Evolutionary conservation across 2,113 vertebrate species (phyloP).

Genomic region (Phocoena sinus): DNA sequence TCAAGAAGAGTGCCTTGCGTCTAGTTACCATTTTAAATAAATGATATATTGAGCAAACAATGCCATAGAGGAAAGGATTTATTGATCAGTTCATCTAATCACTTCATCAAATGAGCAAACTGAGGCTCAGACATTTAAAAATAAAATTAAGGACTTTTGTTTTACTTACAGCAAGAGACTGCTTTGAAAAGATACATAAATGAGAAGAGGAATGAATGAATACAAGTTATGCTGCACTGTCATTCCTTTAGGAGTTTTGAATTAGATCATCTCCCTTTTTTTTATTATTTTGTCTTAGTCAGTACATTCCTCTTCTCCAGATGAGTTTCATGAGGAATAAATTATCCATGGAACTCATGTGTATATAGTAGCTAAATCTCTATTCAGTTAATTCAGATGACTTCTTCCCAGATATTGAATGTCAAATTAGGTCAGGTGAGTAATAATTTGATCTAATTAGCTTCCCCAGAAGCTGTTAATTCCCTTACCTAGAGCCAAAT

Average conservation of each 20-base stretch:
- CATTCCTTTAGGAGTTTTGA: background rate
- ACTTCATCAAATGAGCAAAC: background rate
- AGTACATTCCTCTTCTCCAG: background rate
- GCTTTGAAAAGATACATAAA: background rate
- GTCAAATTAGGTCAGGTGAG: conserved; percentile 51
- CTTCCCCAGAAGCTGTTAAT: conserved; percentile 15
- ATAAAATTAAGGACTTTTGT: background rate
- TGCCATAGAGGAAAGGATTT: background rate
- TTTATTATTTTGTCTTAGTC: conserved; percentile 9
- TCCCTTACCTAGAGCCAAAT: background rate
- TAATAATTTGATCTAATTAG: conserved; percentile 56
- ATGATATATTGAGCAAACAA: background rate
- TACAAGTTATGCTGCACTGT: background rate
- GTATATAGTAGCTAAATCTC: background rate
- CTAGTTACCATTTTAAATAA: background rate
- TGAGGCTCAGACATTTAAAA: background rate
- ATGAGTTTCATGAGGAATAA: conserved; percentile 27
- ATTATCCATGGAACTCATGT: background rate
- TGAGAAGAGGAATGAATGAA: background rate
- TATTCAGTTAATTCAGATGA: conserved; percentile 7
- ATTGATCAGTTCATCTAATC: background rate
- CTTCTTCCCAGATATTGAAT: conserved; percentile 2
- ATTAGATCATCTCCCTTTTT: background rate
- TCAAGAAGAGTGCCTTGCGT: background rate
- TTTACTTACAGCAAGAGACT: background rate